These are phyloP conservation scores for Rousettus leschenaultii DNA, from an alignment of 2,113 vertebrate species.

Conservation along the genomic window DNA sequence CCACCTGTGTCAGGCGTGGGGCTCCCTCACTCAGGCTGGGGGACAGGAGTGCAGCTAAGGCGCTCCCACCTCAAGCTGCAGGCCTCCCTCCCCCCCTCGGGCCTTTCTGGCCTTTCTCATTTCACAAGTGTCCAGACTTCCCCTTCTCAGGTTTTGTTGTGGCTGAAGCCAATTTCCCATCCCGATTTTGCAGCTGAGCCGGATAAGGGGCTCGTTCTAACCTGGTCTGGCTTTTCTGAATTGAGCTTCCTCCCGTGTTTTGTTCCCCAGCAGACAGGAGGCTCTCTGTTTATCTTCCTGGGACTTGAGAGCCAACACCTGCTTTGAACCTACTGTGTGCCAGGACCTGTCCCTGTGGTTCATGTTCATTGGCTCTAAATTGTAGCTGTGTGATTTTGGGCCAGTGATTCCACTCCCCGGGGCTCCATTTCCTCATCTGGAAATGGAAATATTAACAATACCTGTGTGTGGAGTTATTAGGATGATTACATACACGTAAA, in stretches of 20 bases:
- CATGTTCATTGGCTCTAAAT: background rate
- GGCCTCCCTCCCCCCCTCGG: accelerated
- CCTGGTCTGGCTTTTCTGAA: slow-evolving; percentile 50
- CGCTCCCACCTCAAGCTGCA: accelerated
- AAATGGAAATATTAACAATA: background rate
- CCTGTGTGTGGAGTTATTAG: background rate
- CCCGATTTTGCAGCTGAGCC: background rate
- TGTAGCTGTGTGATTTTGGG: background rate
- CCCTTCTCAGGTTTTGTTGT: background rate
- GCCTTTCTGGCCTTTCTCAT: background rate
- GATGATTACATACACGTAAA: background rate
- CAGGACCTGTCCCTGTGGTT: background rate
- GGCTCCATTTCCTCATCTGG: background rate
- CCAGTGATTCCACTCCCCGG: background rate
- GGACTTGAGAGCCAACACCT: background rate
- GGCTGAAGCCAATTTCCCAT: slow-evolving; percentile 25
- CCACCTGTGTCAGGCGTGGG: background rate
- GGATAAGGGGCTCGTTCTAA: background rate
- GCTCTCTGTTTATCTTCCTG: background rate
- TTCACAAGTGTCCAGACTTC: background rate
- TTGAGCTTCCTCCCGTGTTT: slow-evolving; percentile 2
- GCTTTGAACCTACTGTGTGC: background rate
- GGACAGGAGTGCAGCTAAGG: background rate
- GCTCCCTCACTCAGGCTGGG: too few species aligned
- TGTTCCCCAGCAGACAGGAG: slow-evolving; percentile 40